phyloP scores from a whole-genome alignment of 2,113 vertebrate genomes.

The Azemiops feae region DNA sequence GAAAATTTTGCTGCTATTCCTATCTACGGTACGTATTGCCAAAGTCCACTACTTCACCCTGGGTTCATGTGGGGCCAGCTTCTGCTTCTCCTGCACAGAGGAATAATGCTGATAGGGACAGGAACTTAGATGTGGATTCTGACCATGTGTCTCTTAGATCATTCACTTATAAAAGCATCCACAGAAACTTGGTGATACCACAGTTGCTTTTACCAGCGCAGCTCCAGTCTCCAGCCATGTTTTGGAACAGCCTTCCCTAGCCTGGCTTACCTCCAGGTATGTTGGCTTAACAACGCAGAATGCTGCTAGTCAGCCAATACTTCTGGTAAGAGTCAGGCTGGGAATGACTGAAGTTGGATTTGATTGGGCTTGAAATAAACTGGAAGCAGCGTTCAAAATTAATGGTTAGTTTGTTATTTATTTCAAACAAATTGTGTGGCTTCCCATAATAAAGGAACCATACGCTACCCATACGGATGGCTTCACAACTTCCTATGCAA shows the following conservation, averaged over 20 bases:
- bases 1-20: not conserved
- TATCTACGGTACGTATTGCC: not conserved
- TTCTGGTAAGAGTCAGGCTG: not conserved
- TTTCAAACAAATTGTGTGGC: not conserved
- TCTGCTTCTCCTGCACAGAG: not conserved
- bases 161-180: not conserved
- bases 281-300: not conserved
- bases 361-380: not conserved
- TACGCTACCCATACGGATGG: not conserved
- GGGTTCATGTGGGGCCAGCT: not conserved
- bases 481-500: not conserved
- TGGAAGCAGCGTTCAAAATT: not conserved
- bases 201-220: not conserved
- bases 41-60: not conserved
- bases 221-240: not conserved
- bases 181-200: not conserved
- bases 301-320: not conserved
- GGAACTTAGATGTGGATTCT: not conserved
- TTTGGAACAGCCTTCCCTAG: not conserved
- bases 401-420: not conserved
- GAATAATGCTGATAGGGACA: not conserved
- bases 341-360: not conserved
- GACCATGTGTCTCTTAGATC: not conserved
- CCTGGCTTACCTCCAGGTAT: not conserved
- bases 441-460: not conserved